phyloP scores from a whole-genome alignment of 2,797 vertebrate species.

The Enteromius fasciolatus region DNA sequence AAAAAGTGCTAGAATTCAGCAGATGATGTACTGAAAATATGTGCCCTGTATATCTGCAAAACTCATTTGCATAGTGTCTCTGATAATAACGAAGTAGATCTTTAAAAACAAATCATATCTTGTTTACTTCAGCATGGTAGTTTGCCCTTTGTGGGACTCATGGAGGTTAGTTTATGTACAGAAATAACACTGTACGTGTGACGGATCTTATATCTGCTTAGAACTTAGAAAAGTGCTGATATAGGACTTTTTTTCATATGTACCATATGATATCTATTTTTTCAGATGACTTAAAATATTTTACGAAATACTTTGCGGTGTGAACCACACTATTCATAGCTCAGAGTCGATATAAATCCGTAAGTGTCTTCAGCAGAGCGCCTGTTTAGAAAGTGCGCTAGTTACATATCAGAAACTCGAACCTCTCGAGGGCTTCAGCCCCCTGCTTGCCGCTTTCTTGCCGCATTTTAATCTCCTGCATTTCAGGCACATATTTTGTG shows the following conservation, averaged over 20 bases:
- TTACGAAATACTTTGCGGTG: conserved; percentile 23
- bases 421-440: not conserved
- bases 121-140: not conserved
- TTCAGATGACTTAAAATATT: conserved; percentile 14
- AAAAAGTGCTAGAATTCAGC: not conserved
- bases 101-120: not conserved
- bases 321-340: conserved; percentile 5
- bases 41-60: conserved; percentile 1
- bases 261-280: conserved; percentile 20
- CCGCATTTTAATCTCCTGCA: not conserved
- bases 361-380: conserved; percentile 63
- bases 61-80: not conserved
- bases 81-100: not conserved
- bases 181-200: conserved; percentile 21
- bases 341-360: conserved; percentile 32
- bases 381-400: conserved; percentile 49
- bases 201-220: not conserved
- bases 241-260: conserved; percentile 31
- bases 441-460: not conserved
- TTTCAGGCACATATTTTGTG: not conserved
- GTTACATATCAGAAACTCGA: conserved; percentile 26
- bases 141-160: not conserved
- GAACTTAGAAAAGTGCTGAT: not conserved
- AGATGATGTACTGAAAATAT: not conserved
- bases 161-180: conserved; percentile 3